These are phyloP conservation scores for Gymnothorax javanicus DNA, from an alignment of 2,797 vertebrate genomes.

Conservation along the genomic window DNA sequence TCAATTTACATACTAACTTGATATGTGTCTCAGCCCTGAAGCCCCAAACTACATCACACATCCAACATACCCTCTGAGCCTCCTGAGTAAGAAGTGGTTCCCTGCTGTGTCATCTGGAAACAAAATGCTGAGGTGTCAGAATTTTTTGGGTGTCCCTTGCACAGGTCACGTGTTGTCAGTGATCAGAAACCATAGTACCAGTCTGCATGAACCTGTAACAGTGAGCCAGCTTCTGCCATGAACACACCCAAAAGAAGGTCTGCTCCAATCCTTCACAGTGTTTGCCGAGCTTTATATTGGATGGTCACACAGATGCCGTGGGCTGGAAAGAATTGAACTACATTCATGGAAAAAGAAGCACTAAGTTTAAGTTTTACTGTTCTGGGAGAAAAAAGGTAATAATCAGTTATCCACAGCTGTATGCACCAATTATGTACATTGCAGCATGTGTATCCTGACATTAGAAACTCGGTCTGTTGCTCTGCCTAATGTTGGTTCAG, in stretches of 20 bases:
- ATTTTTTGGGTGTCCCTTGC: neutral
- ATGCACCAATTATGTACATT: neutral
- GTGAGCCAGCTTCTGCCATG: neutral
- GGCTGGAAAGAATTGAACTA: neutral
- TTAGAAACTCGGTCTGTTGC: neutral
- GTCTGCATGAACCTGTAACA: neutral
- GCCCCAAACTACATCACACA: neutral
- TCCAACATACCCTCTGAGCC: neutral
- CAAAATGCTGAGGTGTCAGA: constrained; percentile 10
- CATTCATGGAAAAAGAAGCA: neutral
- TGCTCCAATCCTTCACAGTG: neutral
- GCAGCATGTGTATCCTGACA: neutral
- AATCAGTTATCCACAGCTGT: neutral
- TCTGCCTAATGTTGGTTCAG: neutral
- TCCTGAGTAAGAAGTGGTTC: neutral
- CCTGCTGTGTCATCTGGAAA: neutral
- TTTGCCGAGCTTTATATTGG: neutral
- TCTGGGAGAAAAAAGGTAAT: neutral
- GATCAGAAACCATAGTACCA: neutral
- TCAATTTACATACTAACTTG: neutral
- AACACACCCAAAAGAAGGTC: neutral
- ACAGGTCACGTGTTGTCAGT: neutral
- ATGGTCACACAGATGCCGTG: constrained; percentile 10
- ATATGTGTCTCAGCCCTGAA: neutral
- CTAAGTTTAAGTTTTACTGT: neutral